Evolutionary conservation across 2,797 vertebrate genomes (phyloP).

Genomic region (Botia almorhae): DNA sequence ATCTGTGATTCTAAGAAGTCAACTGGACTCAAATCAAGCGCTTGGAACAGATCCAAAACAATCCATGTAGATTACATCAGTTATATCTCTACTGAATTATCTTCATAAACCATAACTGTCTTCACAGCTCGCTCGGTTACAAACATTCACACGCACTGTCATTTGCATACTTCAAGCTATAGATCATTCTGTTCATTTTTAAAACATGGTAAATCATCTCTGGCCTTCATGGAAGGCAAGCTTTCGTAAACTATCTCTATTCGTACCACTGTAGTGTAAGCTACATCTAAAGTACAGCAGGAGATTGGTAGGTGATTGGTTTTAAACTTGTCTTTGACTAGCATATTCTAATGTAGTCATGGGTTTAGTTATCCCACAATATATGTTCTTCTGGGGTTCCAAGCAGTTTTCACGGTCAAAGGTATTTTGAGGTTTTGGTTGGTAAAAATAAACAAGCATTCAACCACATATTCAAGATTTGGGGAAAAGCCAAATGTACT

Average conservation of each 20-base stretch:
- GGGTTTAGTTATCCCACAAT: background rate
- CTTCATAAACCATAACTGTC: conserved; percentile 1
- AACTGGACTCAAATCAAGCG: background rate
- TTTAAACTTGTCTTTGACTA: background rate
- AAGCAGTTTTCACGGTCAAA: background rate
- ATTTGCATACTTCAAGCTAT: conserved; percentile 31
- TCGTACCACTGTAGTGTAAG: background rate
- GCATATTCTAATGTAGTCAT: background rate
- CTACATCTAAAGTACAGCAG: conserved; percentile 26
- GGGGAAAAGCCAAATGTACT: too few relatives aligned
- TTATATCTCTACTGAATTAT: background rate
- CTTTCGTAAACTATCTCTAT: conserved; percentile 29
- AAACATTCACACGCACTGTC: conserved; percentile 1
- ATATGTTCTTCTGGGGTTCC: background rate
- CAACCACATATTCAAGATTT: too few relatives aligned
- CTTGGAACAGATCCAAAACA: background rate
- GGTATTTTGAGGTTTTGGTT: background rate
- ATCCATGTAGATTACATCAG: background rate
- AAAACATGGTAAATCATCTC: conserved; percentile 33
- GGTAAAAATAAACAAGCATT: background rate
- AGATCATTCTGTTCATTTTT: conserved; percentile 42
- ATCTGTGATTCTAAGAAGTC: background rate
- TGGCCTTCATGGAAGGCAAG: conserved; percentile 74
- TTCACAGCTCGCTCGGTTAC: background rate
- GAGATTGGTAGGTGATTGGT: conserved; percentile 12